These are phyloP conservation scores for Caenorhabditis sp. DNA, from an alignment of 2,888 invertebrate species.

Conservation along the genomic window DNA sequence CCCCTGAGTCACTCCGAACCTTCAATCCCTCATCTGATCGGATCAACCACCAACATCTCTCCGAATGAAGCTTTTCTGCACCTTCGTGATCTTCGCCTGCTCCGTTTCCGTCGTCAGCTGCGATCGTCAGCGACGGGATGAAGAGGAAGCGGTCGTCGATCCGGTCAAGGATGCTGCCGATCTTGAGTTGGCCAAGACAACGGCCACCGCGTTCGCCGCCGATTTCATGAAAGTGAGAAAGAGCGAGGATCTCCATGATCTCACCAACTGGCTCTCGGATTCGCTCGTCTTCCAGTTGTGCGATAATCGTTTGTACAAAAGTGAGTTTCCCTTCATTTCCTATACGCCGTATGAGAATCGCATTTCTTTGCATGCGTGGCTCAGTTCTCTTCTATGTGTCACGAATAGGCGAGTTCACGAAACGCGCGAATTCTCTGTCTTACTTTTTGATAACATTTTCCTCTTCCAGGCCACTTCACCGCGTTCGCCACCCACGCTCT, in stretches of 20 bases:
- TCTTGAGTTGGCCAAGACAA: constrained; percentile 17
- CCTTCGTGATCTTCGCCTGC: not conserved
- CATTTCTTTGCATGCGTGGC: not conserved
- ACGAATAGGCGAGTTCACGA: not conserved
- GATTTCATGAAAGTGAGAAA: constrained; percentile 30
- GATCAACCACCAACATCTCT: not conserved
- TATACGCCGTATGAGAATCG: no score
- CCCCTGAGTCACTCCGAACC: not conserved
- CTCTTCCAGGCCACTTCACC: not conserved
- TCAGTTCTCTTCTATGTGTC: not conserved
- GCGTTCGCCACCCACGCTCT: constrained; percentile 28
- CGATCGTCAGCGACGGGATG: not conserved
- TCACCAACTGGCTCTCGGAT: constrained; percentile 32
- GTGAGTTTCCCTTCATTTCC: no score
- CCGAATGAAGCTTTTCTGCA: constrained; percentile 3
- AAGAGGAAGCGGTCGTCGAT: not conserved
- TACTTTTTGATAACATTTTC: no score
- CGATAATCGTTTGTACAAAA: constrained; percentile 15
- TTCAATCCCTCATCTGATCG: constrained; percentile 9
- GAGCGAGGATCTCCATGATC: constrained; percentile 35
- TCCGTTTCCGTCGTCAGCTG: not conserved
- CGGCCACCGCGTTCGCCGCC: constrained; percentile 32
- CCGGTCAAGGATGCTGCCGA: constrained; percentile 29
- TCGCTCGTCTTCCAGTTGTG: constrained; percentile 29
- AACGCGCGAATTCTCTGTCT: no score